Evolutionary conservation across 2,888 invertebrate species (phyloP), one percentile per base, ranked within the genome.

Genomic region (Drosophila bunnanda): DNA sequence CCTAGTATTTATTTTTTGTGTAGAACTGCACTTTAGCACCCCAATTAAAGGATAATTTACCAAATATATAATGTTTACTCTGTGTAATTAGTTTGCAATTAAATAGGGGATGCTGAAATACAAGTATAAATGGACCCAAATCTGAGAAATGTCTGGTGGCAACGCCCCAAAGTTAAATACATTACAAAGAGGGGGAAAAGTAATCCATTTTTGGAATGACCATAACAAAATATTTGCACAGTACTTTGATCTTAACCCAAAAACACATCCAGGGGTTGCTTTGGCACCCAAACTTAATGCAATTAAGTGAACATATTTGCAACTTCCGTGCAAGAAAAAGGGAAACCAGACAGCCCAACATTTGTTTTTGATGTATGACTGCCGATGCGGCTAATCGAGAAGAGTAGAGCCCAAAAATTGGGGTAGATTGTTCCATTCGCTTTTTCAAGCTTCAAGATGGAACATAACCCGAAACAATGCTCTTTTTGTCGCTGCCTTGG

Each of bases 301-400:
- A 90, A 90, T 89, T 89, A 90, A 83, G 67, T 65, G 70, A 83
- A 82, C 90, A 89, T 90, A 90, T 89, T 90, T 78, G 79, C 81
- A 72, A 79, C 77, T 78, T 88, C 90, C 88, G 79, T 71, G 69
- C 52, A 69, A 69, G 70, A 55, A 55, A 55, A 38, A 38, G 60
- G 48, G 53, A 54, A 66, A 54, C 54, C 58, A 59, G 75, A 59
- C 60, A 36, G 32, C 28, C 59, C 65, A 43, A 61, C 68, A 67
- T 75, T 71, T 71, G 72, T 75, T 82, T 79, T 78, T 85, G 78
- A 77, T 82, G 76, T 79, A 81, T 83, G 81, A 70, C 76, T 76
- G 55, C 52, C 73, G 83, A 78, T 70, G 70, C 73, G 76, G 82
- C 89, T 89, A 90, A 90, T 88, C 79, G 79, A 68, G 50, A 61